Conservation (phyloP, 2,113 vertebrate genomes). For the Oreochromis tanganicae region DNA sequence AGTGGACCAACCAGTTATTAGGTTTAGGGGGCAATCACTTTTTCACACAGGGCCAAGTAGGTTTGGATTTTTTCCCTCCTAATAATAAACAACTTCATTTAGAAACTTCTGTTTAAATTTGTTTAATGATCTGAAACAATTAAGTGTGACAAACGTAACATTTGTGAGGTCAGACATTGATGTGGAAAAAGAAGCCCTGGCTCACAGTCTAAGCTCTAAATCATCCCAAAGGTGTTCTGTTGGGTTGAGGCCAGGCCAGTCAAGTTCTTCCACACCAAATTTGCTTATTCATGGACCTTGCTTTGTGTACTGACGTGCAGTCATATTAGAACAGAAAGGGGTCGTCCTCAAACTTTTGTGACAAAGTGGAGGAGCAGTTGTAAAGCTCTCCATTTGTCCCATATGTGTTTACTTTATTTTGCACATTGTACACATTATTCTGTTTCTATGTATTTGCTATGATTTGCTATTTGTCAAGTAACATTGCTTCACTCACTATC, state of each 20-base stretch:
- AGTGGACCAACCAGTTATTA: neutral
- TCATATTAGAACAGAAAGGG: neutral
- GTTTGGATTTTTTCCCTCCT: neutral
- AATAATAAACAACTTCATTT: neutral
- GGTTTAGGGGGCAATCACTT: neutral
- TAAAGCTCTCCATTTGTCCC: too few relatives aligned
- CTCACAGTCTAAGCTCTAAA: neutral
- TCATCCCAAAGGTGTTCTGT: neutral
- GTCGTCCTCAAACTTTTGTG: neutral
- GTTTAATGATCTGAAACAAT: neutral
- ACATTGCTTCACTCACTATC: too few relatives aligned
- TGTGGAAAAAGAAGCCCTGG: neutral
- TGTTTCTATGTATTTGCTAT: too few relatives aligned
- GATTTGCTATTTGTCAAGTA: too few relatives aligned
- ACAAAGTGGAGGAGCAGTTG: too few relatives aligned
- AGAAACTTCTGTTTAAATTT: neutral
- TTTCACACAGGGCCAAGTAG: neutral
- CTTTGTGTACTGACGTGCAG: neutral
- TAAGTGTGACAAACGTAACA: neutral
- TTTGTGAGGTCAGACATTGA: neutral
- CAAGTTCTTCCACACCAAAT: neutral
- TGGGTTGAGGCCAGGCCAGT: accelerated
- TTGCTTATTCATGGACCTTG: neutral
- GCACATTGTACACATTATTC: too few relatives aligned
- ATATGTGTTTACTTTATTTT: too few relatives aligned